A percentile compares a stretch with the other conserved stretches of the same genome.
Conservation (phyloP, 2,113 vertebrate genomes). For the Nycticorax nycticorax region DNA sequence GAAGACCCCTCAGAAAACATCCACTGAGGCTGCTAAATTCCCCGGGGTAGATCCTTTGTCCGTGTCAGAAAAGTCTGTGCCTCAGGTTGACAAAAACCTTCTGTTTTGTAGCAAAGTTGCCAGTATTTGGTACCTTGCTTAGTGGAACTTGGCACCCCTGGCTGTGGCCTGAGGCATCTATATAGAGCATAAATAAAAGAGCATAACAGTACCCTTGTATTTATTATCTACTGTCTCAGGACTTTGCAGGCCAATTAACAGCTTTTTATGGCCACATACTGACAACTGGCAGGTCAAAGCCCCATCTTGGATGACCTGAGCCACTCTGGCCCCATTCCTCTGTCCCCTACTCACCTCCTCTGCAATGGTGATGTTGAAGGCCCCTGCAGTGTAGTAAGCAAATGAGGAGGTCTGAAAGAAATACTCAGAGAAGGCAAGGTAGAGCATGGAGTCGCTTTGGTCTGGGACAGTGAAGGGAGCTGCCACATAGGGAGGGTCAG, state of each 20-base stretch:
- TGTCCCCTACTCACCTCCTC: conserved; percentile 65
- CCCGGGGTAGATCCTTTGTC: not conserved
- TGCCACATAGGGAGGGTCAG: conserved; percentile 7
- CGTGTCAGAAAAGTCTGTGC: not conserved
- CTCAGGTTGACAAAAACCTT: not conserved
- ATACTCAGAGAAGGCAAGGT: conserved; percentile 69
- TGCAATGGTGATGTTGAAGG: conserved; percentile 60
- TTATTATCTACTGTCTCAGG: not conserved
- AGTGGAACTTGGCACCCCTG: not conserved
- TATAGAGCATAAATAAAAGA: not conserved
- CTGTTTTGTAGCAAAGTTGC: not conserved
- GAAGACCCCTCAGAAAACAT: not conserved
- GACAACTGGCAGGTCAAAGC: not conserved
- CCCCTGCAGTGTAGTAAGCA: conserved; percentile 64
- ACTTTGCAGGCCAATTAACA: not conserved
- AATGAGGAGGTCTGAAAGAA: conserved; percentile 70
- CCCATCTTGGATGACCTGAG: not conserved
- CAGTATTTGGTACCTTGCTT: not conserved
- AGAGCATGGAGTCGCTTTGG: conserved; percentile 64
- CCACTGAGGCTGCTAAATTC: not conserved
- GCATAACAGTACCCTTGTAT: not conserved
- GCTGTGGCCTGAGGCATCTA: not conserved
- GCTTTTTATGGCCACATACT: not conserved
- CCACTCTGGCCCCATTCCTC: not conserved
- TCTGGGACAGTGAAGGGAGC: conserved; percentile 54